Percentiles rank a stretch among this genome's conserved stretches.
These are phyloP conservation scores for Phrynocephalus vlangalii DNA, from an alignment of 2,797 vertebrate genomes.

Conservation along the genomic window DNA sequence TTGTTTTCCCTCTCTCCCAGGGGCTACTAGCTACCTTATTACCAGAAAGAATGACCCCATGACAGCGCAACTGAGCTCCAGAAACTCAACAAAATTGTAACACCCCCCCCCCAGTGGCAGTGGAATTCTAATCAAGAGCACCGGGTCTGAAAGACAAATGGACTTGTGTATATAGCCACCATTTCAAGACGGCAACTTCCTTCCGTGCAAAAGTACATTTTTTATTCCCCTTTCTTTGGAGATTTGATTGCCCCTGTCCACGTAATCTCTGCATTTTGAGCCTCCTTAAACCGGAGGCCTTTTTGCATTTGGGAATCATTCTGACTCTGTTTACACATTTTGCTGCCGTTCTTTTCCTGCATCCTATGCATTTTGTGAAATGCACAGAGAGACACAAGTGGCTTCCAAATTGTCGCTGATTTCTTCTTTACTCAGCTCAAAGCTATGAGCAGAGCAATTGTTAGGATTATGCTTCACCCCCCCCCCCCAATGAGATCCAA, in stretches of 20 bases:
- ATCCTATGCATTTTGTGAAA: constrained; percentile 58
- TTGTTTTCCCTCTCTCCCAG: constrained; percentile 74
- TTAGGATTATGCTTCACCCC: constrained; percentile 25
- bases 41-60: constrained; percentile 77
- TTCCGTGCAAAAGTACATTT: constrained; percentile 66
- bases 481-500: rapidly evolving
- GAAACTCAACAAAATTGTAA: constrained; percentile 75
- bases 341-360: constrained; percentile 57
- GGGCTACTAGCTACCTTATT: constrained; percentile 76
- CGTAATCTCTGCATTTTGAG: constrained; percentile 65
- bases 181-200: constrained; percentile 66
- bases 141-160: constrained; percentile 76
- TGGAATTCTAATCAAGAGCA: constrained; percentile 74
- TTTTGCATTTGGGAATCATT: constrained; percentile 65
- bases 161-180: constrained; percentile 65
- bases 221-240: constrained; percentile 65
- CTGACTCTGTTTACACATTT: constrained; percentile 62
- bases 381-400: constrained; percentile 41
- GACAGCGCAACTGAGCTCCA: constrained; percentile 71
- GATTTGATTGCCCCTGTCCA: constrained; percentile 67
- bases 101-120: constrained; percentile 67
- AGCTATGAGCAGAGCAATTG: constrained; percentile 34
- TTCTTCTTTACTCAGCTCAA: constrained; percentile 52
- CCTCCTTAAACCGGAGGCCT: constrained; percentile 59
- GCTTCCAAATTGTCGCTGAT: constrained; percentile 46